Base-by-base conservation (phyloP, 2,113 vertebrate species). In the Rhegmatorhina hoffmannsi region DNA sequence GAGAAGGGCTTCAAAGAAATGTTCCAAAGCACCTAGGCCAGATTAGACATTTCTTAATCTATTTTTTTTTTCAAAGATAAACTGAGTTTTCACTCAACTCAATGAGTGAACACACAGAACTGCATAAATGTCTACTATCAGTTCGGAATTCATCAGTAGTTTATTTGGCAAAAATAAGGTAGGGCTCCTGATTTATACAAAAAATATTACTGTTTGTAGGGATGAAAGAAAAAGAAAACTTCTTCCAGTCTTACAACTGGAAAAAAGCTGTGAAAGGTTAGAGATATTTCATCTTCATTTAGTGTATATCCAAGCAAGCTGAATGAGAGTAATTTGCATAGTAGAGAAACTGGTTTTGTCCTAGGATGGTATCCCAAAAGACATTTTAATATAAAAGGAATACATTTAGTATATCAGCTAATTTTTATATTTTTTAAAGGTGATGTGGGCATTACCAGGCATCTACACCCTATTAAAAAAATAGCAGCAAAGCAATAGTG, bases 331-430 rank as follows among this genome's bases (percentile, higher is more conserved):
- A 11, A 31, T 79, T 75, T 64, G 56, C 4, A 15, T 14, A 60
- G 23, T 10, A 64, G 14, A 72, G 13, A 84, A 90, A 64, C 2
- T 64, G 21, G 12, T 85, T 49, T 58, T 14, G 28, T 85, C 62
- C 70, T 49, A 76, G 17, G 36, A 60, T 79, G 19, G 18, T 36
- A 56, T 64, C n/a, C 47, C 66, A 40, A 85, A 91, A 73, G 49
- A 38, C 13, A 69, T 73, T 90, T 93, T 79, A 72, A 68, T 88
- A 58, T 34, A 62, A 74, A 83, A 69, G 11, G n/a, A 90, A 90
- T 21, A 36, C 2, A 38, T 85, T 62, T 43, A 6, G 24, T 63
- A 17, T 56, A 64, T 62, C 25, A 58, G 33, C 7, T 25, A 40
- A 6, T 67, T 49, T 44, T 23, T 21, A 16, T 75, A 23, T 18